Evolutionary conservation across 2,113 vertebrate species (phyloP).

Genomic region (Calypte anna): DNA sequence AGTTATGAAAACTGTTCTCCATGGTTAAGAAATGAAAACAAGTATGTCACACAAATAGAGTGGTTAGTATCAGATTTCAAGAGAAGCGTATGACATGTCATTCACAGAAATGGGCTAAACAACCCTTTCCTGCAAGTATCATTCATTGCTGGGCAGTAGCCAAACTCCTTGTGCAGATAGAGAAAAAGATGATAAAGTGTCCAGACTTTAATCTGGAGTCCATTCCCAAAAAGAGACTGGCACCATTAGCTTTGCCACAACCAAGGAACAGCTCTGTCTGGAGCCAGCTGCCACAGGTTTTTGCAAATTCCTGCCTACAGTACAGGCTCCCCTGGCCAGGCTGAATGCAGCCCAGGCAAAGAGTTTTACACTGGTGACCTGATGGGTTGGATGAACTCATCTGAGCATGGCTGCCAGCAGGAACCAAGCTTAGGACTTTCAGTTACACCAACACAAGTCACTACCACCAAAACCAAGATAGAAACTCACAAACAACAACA

Average conservation of each 20-base stretch:
- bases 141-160: neutral
- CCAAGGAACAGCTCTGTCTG: neutral
- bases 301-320: accelerated
- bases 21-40: neutral
- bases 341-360: neutral
- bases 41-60: neutral
- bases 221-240: neutral
- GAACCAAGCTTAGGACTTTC: neutral
- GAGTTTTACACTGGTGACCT: neutral
- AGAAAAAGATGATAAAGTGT: neutral
- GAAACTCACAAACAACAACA: neutral
- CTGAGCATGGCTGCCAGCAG: neutral
- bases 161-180: neutral
- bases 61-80: neutral
- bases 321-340: neutral
- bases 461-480: neutral
- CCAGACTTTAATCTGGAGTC: neutral
- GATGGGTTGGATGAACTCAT: neutral
- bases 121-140: neutral
- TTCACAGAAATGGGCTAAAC: neutral
- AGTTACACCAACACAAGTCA: neutral
- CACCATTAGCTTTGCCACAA: neutral
- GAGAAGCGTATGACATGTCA: neutral
- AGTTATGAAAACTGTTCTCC: neutral
- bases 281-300: neutral